These are phyloP conservation scores for Hartigia nigra DNA, from an alignment of 2,888 invertebrate species.

Conservation along the genomic window DNA sequence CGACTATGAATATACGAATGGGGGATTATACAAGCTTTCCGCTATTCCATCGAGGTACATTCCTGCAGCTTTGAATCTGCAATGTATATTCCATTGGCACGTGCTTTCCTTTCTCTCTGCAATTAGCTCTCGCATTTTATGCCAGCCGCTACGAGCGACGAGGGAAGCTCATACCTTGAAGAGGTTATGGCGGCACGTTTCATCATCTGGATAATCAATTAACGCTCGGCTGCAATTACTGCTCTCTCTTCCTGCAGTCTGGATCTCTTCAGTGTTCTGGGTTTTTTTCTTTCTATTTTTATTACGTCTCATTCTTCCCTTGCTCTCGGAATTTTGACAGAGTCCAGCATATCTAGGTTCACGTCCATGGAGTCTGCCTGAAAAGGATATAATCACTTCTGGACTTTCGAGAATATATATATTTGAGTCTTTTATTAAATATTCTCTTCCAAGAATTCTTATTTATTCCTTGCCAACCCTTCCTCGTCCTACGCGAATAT, in stretches of 20 bases:
- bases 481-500: no score
- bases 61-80: background rate
- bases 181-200: constrained; percentile 37
- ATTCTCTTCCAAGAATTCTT: background rate
- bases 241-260: background rate
- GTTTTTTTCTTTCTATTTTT: background rate
- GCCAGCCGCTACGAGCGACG: constrained; percentile 32
- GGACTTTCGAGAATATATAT: no score
- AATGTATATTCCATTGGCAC: background rate
- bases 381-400: no score
- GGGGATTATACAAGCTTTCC: background rate
- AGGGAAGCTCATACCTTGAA: constrained; percentile 27
- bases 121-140: constrained; percentile 34
- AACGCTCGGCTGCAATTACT: constrained; percentile 46
- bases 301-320: background rate
- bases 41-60: background rate
- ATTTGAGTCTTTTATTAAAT: background rate
- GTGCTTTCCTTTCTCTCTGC: background rate
- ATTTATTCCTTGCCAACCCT: background rate
- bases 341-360: background rate
- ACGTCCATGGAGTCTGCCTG: no score
- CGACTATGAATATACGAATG: background rate
- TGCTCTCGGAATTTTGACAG: background rate
- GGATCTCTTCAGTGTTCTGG: background rate
- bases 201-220: constrained; percentile 44